Base-by-base conservation (phyloP, 2,888 invertebrate genomes). In the Andrena camellia region DNA sequence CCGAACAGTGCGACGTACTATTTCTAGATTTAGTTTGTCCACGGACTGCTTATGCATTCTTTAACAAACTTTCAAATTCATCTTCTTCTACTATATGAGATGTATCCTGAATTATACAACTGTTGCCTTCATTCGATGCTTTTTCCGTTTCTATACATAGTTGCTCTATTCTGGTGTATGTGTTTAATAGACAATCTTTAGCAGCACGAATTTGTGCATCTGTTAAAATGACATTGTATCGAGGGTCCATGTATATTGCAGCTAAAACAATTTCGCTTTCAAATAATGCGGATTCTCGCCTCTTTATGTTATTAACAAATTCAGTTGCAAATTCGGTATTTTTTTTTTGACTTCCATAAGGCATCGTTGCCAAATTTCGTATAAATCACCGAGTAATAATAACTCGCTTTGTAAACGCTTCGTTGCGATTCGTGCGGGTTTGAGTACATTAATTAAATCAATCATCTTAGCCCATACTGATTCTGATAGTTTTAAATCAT, bases 391-490 rank as follows among this genome's bases (percentile, higher is more conserved):
- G n/a, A n/a, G n/a, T n/a, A n/a, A n/a, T n/a, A n/a, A n/a, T n/a
- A n/a, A n/a, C n/a, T n/a, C n/a, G n/a, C n/a, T n/a, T n/a, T n/a
- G n/a, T n/a, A n/a, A n/a, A n/a, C n/a, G n/a, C n/a, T n/a, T n/a
- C n/a, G 31, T 62, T 62, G 60, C 33, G 31, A 62, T 62, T 62
- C 60, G 60, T 62, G 60, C 60, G 31, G 31, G 60, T 62, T 33
- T 31, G n/a, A 31, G 26, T 62, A 62, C 60, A n/a, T 62, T 62
- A 33, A 33, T 33, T 62, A 33, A n/a, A 20, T 62, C 60, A 62
- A 20, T 62, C 5, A 26, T 33, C 6, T 62, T n/a, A 33, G 60
- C 31, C 60, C 60, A 62, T 26, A n/a, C 60, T 33, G 31, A 62
- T 62, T 62, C 31, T 26, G 60, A 33, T 62, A 33, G n/a, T 31